Evolutionary conservation across 2,888 invertebrate genomes (phyloP), one percentile per base, ranked within the genome.

Genomic region (Pollenia griseotomentosa): DNA sequence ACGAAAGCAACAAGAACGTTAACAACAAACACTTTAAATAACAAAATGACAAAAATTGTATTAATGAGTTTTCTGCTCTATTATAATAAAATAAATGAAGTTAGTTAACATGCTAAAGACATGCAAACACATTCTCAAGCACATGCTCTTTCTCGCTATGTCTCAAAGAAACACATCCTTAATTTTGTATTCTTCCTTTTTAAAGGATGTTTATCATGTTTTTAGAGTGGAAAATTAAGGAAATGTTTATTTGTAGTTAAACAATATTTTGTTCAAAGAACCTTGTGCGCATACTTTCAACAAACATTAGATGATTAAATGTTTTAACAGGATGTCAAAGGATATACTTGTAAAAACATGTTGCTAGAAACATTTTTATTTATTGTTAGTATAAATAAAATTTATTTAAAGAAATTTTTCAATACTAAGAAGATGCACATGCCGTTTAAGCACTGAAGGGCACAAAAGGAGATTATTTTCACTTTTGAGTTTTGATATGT

Each of bases 181-280:
- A 48, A 71, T 61, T 68, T 55, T 23, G 16, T 65, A 33, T 57
- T 65, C 8, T 40, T 75, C 12, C 14, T 40, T 57, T 42, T 74
- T 0, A 6, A 2, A 40, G 16, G 23, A 63, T 71, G 44, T 63
- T 63, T 48, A 46, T 63, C 55, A 77, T 83, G 77, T 71, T 77
- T 55, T 55, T 70, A 16, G 80, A 77, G 75, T 70, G 55, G 75
- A 83, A 83, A 83, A 46, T 70, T 77, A 70, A 63, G 77, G 11
- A 83, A 63, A 71, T 66, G 19, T 53, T 53, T 53, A 23, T 51
- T 53, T 53, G 71, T 44, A 33, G 59, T 61, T 68, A 33, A 8
- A 10, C 5, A 63, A 51, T 46, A 12, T 57, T 44, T 46, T 78
- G 19, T 53, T 33, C 33, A 33, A 33, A 33, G 33, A 33, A 48